These are phyloP conservation scores for Cerceris rybyensis DNA, from an alignment of 2,888 invertebrate species.

Conservation along the genomic window DNA sequence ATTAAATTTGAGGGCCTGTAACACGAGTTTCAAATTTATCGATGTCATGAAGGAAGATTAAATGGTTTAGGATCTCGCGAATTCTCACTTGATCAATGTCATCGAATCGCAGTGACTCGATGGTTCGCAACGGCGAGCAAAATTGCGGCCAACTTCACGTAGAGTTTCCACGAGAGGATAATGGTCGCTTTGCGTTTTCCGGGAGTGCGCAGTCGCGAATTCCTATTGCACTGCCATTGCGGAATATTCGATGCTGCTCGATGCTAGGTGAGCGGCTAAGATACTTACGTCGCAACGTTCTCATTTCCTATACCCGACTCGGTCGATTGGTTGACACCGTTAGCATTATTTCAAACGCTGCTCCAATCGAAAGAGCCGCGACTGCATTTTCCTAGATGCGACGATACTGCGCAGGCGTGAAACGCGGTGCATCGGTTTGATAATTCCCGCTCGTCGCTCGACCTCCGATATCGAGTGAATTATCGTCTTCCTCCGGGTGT, in stretches of 20 bases:
- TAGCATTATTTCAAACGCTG: constrained; percentile 15
- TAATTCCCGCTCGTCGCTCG: constrained; percentile 21
- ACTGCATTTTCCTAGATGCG: constrained; percentile 1
- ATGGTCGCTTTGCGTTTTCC: constrained; percentile 25
- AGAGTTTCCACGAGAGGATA: constrained; percentile 34
- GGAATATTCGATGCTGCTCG: constrained; percentile 5
- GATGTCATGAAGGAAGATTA: no score
- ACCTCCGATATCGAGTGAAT: constrained; percentile 28
- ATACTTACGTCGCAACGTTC: not conserved
- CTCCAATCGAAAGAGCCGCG: constrained; percentile 10
- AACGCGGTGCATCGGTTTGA: not conserved
- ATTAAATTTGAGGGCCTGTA: no score
- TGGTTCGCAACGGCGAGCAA: no score
- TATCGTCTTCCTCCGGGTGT: constrained; percentile 12
- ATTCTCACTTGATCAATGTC: no score
- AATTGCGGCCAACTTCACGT: constrained; percentile 47
- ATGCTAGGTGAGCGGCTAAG: constrained; percentile 17
- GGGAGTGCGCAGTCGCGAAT: constrained; percentile 54
- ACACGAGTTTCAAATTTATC: no score
- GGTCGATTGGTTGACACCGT: constrained; percentile 37
- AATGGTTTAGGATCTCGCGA: no score
- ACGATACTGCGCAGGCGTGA: not conserved
- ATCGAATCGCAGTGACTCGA: no score
- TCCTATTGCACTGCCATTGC: constrained; percentile 24
- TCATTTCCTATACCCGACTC: constrained; percentile 11